Percentiles rank a stretch among this genome's conserved stretches.
Conservation (phyloP, 2,888 invertebrate species). For the Callyntrura sp. region DNA sequence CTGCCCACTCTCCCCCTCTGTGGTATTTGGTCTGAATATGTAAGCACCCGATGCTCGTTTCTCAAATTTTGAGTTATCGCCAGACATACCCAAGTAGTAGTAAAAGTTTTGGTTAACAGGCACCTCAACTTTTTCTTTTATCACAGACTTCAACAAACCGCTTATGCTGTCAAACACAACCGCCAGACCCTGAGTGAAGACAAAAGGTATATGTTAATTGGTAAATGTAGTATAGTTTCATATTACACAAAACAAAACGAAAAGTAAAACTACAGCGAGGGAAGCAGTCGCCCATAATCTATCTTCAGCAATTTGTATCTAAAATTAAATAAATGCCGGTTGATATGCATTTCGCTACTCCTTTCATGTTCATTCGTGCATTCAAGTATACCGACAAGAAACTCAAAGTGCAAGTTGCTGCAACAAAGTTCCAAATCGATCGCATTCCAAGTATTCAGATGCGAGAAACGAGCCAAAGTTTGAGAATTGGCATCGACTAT, state of each 20-base stretch:
- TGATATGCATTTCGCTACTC: conserved; percentile 23
- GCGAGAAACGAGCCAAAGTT: too few species aligned
- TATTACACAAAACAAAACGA: too few species aligned
- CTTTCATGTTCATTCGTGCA: conserved; percentile 2
- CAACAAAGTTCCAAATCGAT: conserved; percentile 1
- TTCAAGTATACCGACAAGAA: not conserved
- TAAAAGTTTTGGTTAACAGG: conserved; percentile 89
- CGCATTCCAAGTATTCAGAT: not conserved
- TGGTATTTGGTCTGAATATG: conserved; percentile 89
- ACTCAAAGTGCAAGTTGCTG: not conserved
- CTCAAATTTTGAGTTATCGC: conserved; percentile 88
- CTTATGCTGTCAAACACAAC: conserved; percentile 82
- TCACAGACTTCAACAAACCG: conserved; percentile 82
- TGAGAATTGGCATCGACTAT: too few species aligned
- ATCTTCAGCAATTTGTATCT: too few species aligned
- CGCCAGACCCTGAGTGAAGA: conserved; percentile 60
- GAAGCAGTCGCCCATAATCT: too few species aligned
- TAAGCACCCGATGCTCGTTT: conserved; percentile 97
- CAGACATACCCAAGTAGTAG: conserved; percentile 90
- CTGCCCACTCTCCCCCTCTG: conserved; percentile 84
- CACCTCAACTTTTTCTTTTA: conserved; percentile 70
- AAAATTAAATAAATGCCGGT: conserved; percentile 8
- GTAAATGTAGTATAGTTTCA: too few species aligned
- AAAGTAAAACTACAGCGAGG: too few species aligned
- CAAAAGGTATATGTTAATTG: too few species aligned